These are phyloP conservation scores for Campaea margaritaria DNA, from an alignment of 2,888 invertebrate species.

Conservation along the genomic window DNA sequence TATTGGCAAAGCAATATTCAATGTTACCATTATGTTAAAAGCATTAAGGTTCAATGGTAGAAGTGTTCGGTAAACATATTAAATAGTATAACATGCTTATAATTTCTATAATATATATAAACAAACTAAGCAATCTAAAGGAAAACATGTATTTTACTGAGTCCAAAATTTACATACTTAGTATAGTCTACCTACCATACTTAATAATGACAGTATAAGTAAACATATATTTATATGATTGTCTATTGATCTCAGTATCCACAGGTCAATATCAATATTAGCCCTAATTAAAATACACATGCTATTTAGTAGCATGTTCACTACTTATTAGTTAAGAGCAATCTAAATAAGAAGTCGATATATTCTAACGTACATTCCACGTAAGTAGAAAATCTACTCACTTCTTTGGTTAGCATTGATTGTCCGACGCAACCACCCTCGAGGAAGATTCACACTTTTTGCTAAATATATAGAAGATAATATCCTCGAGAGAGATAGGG, in stretches of 20 bases:
- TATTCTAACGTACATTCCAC: not conserved
- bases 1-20: constrained; percentile 18
- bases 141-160: not conserved
- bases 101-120: no score
- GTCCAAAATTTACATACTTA: not conserved
- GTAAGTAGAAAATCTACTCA: no score
- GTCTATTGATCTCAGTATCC: not conserved
- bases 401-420: no score
- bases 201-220: not conserved
- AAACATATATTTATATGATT: not conserved
- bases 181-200: not conserved
- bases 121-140: no score
- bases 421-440: no score
- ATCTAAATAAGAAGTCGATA: not conserved
- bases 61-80: not conserved
- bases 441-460: no score
- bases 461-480: no score
- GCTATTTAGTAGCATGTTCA: constrained; percentile 8
- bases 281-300: constrained; percentile 6
- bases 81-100: no score
- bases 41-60: not conserved
- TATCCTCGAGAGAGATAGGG: no score
- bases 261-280: not conserved
- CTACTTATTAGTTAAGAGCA: not conserved
- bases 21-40: constrained; percentile 8